Conservation (phyloP, 37 sponge, comb jelly and placozoan genomes). For the Aphrocallistes beatrix region DNA sequence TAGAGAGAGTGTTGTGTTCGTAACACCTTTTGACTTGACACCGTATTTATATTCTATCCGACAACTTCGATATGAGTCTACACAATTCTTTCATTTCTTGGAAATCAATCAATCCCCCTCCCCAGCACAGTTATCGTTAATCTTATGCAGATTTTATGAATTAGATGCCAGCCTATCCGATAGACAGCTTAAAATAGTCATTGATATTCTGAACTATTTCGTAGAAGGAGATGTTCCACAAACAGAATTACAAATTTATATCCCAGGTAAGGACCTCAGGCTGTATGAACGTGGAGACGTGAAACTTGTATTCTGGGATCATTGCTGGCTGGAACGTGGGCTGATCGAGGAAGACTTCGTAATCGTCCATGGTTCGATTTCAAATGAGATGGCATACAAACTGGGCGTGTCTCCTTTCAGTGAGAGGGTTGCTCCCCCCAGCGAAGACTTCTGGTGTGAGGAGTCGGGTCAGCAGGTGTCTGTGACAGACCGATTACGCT, state of each 20-base stretch:
- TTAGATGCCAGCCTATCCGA: not conserved
- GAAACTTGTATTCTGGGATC: not conserved
- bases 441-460: not conserved
- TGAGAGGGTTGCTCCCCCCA: conserved; percentile 6
- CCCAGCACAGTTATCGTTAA: not conserved
- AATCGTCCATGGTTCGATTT: not conserved
- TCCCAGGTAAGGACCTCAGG: not conserved
- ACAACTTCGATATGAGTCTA: not conserved
- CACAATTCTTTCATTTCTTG: not conserved
- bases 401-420: conserved; percentile 19
- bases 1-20: not conserved
- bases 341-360: not conserved
- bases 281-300: not conserved
- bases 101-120: not conserved
- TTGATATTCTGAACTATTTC: not conserved
- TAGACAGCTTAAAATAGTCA: not conserved
- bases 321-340: not conserved
- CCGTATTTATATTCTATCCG: not conserved
- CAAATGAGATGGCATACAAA: conserved; percentile 19
- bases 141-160: not conserved
- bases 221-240: not conserved
- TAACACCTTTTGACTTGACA: not conserved
- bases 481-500: conserved; percentile 1
- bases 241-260: not conserved
- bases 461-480: not conserved